phyloP scores from a whole-genome alignment of 2,888 invertebrate genomes.

The Abrostola tripartita region DNA sequence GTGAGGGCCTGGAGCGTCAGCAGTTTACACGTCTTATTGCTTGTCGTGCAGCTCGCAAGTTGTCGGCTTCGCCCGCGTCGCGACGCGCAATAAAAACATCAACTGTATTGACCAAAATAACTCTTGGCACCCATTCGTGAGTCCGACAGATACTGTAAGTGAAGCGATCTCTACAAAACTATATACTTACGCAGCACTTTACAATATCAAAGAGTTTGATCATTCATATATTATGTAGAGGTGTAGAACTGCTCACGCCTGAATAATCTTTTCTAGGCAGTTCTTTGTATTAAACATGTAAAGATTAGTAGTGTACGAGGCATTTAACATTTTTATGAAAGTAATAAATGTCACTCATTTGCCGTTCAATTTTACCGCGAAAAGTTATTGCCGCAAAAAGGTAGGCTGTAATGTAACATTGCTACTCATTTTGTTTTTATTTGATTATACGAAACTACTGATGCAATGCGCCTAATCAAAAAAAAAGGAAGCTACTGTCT shows the following conservation, averaged over 20 bases:
- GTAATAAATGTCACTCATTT: conserved; percentile 2
- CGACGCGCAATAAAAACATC: conserved; percentile 87
- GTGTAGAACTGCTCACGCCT: not conserved
- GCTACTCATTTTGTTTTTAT: not conserved
- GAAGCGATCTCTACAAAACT: conserved; percentile 71
- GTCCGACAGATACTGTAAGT: conserved; percentile 80
- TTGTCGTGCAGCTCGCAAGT: conserved; percentile 75
- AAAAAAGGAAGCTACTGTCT: no score
- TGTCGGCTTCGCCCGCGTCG: conserved; percentile 74
- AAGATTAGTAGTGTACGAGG: not conserved
- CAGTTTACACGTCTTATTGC: conserved; percentile 83
- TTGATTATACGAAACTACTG: no score
- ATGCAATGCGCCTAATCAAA: no score
- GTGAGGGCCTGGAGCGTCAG: conserved; percentile 75
- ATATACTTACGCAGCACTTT: conserved; percentile 51
- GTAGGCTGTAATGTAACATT: not conserved
- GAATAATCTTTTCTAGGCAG: not conserved
- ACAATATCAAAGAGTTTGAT: conserved; percentile 24
- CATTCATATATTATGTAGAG: not conserved
- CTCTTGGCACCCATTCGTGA: conserved; percentile 85
- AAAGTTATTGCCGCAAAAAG: conserved; percentile 1
- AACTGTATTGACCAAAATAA: conserved; percentile 87
- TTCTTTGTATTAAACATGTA: not conserved
- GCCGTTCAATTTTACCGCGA: not conserved
- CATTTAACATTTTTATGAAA: not conserved